Percentiles rank a stretch among this genome's conserved stretches.
Evolutionary conservation across 2,888 invertebrate species (phyloP).

Genomic region (Napeogenes sylphis): DNA sequence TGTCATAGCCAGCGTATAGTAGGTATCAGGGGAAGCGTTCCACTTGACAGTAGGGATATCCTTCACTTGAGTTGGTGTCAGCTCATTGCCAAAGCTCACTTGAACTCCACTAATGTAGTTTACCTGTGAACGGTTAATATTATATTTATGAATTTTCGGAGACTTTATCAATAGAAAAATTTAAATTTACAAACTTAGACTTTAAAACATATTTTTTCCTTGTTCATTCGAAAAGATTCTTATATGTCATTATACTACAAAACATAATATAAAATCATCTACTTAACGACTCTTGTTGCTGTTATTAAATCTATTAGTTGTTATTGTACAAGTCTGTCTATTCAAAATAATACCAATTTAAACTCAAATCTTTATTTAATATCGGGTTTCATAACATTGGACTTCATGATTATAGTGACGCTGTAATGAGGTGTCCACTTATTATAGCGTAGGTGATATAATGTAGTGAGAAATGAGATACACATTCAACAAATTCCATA

Average conservation of each 20-base stretch:
- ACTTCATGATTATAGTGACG: too few species aligned
- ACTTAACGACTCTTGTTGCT: too few species aligned
- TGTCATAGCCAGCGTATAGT: slow-evolving; percentile 90
- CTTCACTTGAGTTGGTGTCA: slow-evolving; percentile 88
- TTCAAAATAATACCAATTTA: too few species aligned
- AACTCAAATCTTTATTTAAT: too few species aligned
- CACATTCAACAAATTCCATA: too few species aligned
- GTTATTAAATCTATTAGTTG: too few species aligned
- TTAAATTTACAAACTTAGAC: too few species aligned
- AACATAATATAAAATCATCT: background rate
- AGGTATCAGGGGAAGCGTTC: slow-evolving; percentile 74
- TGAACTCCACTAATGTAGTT: slow-evolving; percentile 71
- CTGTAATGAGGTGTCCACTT: background rate
- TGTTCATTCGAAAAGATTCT: too few species aligned
- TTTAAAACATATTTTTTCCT: too few species aligned
- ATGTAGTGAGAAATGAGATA: too few species aligned
- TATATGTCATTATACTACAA: background rate
- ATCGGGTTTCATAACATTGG: too few species aligned
- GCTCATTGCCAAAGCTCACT: slow-evolving; percentile 81
- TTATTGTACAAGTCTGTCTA: too few species aligned
- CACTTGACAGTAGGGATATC: slow-evolving; percentile 83
- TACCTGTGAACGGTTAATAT: slow-evolving; percentile 45
- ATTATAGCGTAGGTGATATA: background rate
- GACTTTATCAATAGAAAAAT: background rate
- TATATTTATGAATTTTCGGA: background rate